Evolutionary conservation across 2,888 invertebrate species (phyloP).

Genomic region (Conus canariensis): DNA sequence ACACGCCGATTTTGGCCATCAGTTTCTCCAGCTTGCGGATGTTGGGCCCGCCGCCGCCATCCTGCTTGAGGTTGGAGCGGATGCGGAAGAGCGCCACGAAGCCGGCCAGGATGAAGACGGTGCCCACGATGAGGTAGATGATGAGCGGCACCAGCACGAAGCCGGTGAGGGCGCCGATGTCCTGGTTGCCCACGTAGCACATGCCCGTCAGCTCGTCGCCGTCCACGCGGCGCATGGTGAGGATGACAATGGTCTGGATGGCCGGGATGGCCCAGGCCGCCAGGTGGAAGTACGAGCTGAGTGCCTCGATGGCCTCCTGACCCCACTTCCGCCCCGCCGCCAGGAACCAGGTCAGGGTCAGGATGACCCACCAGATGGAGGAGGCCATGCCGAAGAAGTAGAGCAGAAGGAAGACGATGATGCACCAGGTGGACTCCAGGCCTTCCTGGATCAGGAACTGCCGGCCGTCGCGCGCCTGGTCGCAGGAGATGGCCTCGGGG

Average conservation of each 20-base stretch:
- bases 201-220: constrained; percentile 88
- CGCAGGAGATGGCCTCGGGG: constrained; percentile 80
- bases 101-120: constrained; percentile 78
- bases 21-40: constrained; percentile 84
- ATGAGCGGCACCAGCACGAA: constrained; percentile 86
- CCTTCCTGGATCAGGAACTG: constrained; percentile 80
- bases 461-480: constrained; percentile 81
- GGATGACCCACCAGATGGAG: constrained; percentile 84
- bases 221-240: constrained; percentile 79
- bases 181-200: constrained; percentile 93
- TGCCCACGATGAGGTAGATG: constrained; percentile 76
- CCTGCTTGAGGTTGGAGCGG: constrained; percentile 79
- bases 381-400: constrained; percentile 90
- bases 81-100: constrained; percentile 78
- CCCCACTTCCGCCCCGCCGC: constrained; percentile 79
- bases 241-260: constrained; percentile 77
- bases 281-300: constrained; percentile 79
- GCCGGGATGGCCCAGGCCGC: constrained; percentile 79
- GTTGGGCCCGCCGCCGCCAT: constrained; percentile 81
- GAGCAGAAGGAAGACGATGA: constrained; percentile 86
- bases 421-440: constrained; percentile 83
- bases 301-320: constrained; percentile 79
- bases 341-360: constrained; percentile 79
- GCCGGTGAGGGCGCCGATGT: constrained; percentile 88
- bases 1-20: constrained; percentile 83